phyloP scores from a whole-genome alignment of 2,113 vertebrate genomes.

The Rissa tridactyla region DNA sequence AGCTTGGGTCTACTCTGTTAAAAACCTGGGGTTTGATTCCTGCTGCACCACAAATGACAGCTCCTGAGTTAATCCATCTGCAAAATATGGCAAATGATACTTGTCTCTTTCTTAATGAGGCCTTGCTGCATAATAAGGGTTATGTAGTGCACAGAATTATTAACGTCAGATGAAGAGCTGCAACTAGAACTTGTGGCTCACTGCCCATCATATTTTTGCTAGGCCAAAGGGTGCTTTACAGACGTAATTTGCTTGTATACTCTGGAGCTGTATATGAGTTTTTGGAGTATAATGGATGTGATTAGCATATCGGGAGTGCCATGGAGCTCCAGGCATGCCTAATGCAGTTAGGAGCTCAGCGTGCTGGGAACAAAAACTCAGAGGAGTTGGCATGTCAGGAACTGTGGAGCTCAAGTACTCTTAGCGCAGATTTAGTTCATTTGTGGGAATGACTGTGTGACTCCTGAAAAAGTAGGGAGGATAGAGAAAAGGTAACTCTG shows the following conservation, averaged over 20 bases:
- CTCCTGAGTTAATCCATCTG: constrained; percentile 39
- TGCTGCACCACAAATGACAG: constrained; percentile 7
- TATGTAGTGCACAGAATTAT: constrained; percentile 32
- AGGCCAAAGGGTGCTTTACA: constrained; percentile 29
- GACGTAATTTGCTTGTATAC: constrained; percentile 17
- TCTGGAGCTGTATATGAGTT: neutral
- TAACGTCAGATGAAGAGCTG: constrained; percentile 31
- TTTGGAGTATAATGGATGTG: neutral
- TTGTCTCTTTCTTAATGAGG: constrained; percentile 59
- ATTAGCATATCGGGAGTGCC: neutral
- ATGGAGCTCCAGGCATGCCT: neutral
- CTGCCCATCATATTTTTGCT: constrained; percentile 38
- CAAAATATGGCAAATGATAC: constrained; percentile 53
- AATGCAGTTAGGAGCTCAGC: neutral
- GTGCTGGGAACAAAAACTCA: neutral
- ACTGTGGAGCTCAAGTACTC: neutral
- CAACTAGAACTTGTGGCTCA: constrained; percentile 35
- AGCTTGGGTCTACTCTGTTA: neutral
- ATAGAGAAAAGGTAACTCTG: neutral
- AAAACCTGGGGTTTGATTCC: constrained; percentile 22
- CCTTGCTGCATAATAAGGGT: constrained; percentile 51
- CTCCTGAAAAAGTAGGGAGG: neutral
- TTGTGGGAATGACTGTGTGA: neutral
- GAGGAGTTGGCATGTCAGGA: neutral
- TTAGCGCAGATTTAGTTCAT: neutral